Conservation (phyloP, 2,888 invertebrate genomes). For the Tetropium fuscum region DNA sequence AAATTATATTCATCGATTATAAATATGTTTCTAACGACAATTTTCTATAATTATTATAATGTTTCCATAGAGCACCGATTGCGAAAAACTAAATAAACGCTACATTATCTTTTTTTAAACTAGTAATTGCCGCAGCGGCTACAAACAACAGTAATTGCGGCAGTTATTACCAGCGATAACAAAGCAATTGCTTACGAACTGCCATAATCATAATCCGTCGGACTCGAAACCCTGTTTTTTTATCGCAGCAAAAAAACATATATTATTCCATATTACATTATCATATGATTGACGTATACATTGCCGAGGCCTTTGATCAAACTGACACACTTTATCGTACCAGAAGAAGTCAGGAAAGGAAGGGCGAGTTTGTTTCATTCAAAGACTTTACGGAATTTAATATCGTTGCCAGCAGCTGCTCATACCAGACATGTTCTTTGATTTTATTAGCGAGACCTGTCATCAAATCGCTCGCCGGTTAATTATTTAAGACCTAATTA, state of each 20-base stretch:
- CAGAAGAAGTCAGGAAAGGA: conserved; percentile 9
- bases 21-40: no score
- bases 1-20: no score
- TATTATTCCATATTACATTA: conserved; percentile 28
- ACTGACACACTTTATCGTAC: conserved; percentile 30
- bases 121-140: no score
- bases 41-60: no score
- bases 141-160: conserved; percentile 11
- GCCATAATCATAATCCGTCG: conserved; percentile 21
- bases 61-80: no score
- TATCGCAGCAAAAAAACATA: conserved; percentile 26
- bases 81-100: no score
- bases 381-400: conserved; percentile 7
- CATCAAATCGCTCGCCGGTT: conserved; percentile 17
- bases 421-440: conserved; percentile 23
- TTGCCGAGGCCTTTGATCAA: conserved; percentile 26
- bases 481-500: conserved; percentile 28
- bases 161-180: conserved; percentile 12
- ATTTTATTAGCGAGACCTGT: conserved; percentile 23
- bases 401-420: conserved; percentile 4
- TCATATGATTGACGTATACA: conserved; percentile 25
- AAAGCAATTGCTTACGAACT: conserved; percentile 16
- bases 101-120: no score
- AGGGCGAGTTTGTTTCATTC: background rate
- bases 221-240: conserved; percentile 19